Conservation (phyloP, 2,888 invertebrate genomes). For the Xanthia togata region DNA sequence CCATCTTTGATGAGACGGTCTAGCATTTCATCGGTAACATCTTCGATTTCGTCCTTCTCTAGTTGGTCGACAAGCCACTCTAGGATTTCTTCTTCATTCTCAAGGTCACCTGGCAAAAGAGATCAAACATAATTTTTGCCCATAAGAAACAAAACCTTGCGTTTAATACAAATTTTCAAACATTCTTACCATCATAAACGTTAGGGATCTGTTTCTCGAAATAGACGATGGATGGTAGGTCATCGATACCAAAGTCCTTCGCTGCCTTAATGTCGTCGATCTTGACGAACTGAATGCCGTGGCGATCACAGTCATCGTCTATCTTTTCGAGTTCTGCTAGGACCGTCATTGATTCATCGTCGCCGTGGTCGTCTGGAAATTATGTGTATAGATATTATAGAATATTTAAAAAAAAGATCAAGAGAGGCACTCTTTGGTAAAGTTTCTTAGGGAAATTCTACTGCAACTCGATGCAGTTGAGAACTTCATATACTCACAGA, state of each 20-base stretch:
- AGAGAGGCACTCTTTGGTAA: background rate
- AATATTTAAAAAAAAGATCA: too few relatives aligned
- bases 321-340: conserved; percentile 97
- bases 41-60: conserved; percentile 98
- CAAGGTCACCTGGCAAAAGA: conserved; percentile 92
- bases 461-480: too few relatives aligned
- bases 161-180: background rate
- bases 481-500: conserved; percentile 92
- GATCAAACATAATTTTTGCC: conserved; percentile 1
- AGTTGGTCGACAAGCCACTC: conserved; percentile 96
- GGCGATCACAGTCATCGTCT: conserved; percentile 97
- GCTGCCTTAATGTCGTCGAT: conserved; percentile 96
- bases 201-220: conserved; percentile 98
- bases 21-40: conserved; percentile 98
- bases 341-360: conserved; percentile 96
- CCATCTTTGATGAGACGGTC: conserved; percentile 97
- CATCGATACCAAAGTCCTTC: conserved; percentile 96
- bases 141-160: conserved; percentile 1
- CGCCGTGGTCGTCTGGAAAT: conserved; percentile 95
- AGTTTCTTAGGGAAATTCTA: too few relatives aligned
- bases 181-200: conserved; percentile 94
- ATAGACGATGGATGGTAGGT: conserved; percentile 96
- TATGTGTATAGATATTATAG: too few relatives aligned
- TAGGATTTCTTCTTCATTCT: conserved; percentile 96
- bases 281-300: conserved; percentile 98